Evolutionary conservation across 92 coral and sea anemone genomes (phyloP), one percentile per base, ranked within the genome.

Genomic region (Phenganax stokvisi): DNA sequence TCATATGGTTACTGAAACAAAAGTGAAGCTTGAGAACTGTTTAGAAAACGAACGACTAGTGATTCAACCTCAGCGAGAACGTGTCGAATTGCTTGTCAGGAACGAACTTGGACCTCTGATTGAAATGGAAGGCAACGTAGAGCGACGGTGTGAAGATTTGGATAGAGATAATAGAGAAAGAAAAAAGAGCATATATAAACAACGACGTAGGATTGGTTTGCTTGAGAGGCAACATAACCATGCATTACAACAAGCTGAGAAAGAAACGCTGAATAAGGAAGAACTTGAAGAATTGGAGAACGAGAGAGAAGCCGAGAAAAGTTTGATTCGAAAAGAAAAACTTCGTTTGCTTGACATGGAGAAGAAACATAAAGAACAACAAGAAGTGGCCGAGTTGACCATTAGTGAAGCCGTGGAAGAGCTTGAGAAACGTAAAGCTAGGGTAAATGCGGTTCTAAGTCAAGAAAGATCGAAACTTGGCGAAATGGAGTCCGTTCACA

Each of bases 321-420:
- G 98, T 75, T 69, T 94, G 80, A 94, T 94, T 12, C 90, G 98
- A 70, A 94, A 94, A 74, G 98, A 94, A 76, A 94, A 94, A 61
- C 90, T 94, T 1, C 97, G 98, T 10, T 82, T 94, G 15, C 96
- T 94, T 13, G 98, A 94, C 76, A 89, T 94, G 86, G 98, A 94
- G 85, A 94, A 94, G 83, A 92, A 90, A 58, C 97, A 94, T 88
- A 94, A 94, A 66, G 98, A 94, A 63, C 98, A 94, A 58, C 98
- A 94, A 75, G 98, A 94, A 70, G 80, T 94, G 55, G 98, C 96
- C 0, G 98, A 94, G 80, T 82, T 94, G 72, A 94, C 96, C 68
- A 94, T 94, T 20, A 96, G 98, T 6, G 98, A 94, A 71, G 89
- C 98, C 27, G 98, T 94, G 7, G 90, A 94, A 73, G 97, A 90